Evolutionary conservation across 1,140 invertebrate genomes (phyloP).

Genomic region (Heliconius himera): DNA sequence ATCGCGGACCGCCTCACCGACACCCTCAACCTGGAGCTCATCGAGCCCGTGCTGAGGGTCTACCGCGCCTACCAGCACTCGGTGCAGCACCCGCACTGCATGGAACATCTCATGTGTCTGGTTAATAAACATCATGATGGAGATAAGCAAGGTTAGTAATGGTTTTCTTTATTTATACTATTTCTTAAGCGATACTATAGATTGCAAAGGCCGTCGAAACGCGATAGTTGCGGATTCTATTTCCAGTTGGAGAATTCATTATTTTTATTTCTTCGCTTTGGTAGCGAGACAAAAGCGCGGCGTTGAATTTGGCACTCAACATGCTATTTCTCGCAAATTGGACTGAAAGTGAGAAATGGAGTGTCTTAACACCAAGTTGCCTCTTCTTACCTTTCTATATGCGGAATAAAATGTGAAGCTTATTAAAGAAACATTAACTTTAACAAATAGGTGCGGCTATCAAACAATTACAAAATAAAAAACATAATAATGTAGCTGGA

Average conservation of each 20-base stretch:
- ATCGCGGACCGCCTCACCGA: constrained; percentile 89
- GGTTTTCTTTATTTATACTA: not conserved
- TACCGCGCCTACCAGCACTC: constrained; percentile 89
- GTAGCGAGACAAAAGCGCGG: too few relatives aligned
- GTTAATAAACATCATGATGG: constrained; percentile 85
- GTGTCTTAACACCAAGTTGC: not conserved
- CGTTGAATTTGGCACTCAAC: too few relatives aligned
- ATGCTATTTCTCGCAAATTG: not conserved
- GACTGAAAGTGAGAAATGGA: not conserved
- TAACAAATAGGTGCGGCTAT: too few relatives aligned
- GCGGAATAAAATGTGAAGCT: too few relatives aligned
- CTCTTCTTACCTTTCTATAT: not conserved
- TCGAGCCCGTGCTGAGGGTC: constrained; percentile 88
- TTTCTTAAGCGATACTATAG: not conserved
- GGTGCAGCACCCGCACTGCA: constrained; percentile 86
- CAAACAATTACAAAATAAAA: too few relatives aligned
- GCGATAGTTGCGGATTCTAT: not conserved
- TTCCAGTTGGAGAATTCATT: not conserved
- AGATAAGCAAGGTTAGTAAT: constrained; percentile 69
- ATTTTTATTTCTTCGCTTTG: too few relatives aligned
- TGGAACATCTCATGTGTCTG: constrained; percentile 88
- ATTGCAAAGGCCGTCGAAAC: too few relatives aligned
- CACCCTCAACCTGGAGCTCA: constrained; percentile 89
- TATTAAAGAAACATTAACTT: too few relatives aligned
- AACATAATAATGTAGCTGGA: too few relatives aligned